Evolutionary conservation across 2,113 vertebrate species (phyloP), one percentile per base, ranked within the genome.

Genomic region (Albula goreensis): DNA sequence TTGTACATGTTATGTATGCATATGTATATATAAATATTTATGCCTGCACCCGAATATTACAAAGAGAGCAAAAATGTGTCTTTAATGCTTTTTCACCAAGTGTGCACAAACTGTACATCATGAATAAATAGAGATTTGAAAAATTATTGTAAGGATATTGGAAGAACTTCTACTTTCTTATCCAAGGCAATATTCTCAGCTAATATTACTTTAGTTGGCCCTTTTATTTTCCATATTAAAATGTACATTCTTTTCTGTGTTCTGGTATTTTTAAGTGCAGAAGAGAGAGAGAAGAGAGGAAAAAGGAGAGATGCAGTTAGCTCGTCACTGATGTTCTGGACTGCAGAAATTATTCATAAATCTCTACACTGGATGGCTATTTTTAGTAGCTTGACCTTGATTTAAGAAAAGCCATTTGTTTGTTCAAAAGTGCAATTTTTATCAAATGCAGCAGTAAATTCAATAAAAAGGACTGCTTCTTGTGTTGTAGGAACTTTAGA

Each of bases 261-360:
- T 19, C 50, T 50, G 11, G 50, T 80, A 19, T 66, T 66, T 66
- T 48, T 79, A 79, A 79, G 19, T 80, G 48, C 19, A 50, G 78
- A 12, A 60, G 56, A 83, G 17, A 85, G 17, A 31, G 41, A 79
- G 19, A 81, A 5, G 17, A 53, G 80, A 13, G 48, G 17, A 25
- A 17, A 11, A 9, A 50, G 50, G 66, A 56, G 11, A 41, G 31
- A 79, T 31, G 77, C n/a, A 52, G 66, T 80, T 56, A 56, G 70
- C 13, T 78, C 84, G 10, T 78, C 70, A 85, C 25, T 79, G 84
- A 79, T 80, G 25, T 84, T 77, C 83, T 78, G 83, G 83, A 50
- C 49, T 74, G 31, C 25, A 79, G 84, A 85, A 85, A 85, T 85
- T 79, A 85, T 85, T 85, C 74, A 85, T 85, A 78, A 85, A 85